Evolutionary conservation across 2,888 invertebrate genomes (phyloP), one percentile per base, ranked within the genome.

Genomic region (Tribolium freemani): DNA sequence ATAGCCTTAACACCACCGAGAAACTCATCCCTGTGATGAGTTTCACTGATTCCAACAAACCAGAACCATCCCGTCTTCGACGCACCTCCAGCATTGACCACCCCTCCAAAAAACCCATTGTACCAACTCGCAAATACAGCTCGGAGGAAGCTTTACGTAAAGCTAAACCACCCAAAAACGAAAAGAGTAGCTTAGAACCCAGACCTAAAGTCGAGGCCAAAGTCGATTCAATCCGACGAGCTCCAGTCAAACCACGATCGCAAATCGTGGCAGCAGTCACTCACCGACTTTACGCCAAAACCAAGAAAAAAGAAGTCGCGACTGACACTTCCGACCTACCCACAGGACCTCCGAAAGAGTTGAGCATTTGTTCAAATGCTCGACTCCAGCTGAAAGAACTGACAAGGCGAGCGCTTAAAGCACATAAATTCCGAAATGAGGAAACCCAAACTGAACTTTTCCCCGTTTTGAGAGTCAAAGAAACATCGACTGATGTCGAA

Each of bases 241-340:
- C 68, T 58, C 79, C 83, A 21, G 75, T 80, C 0, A 90, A 90
- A 81, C 84, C 84, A 1, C 86, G 92, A 79, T 90, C 92, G 13
- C 91, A 92, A 84, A 92, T 93, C 60, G 91, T 93, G 1, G 92
- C 92, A 2, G 92, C 92, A 0, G 93, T 93, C 1, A 93, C 93
- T 1, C 90, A 90, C 77, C 87, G 93, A 77, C 85, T 93, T 9
- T 93, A 92, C 81, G 88, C 90, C 0, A 91, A 90, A 88, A 84
- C 88, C 83, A 86, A 90, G 86, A 87, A 89, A 87, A 86, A 89
- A 86, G 87, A 86, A 82, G 79, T 77, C 2, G 76, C 80, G 0
- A 86, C 86, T 1, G 85, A 85, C 68, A 86, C 86, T 3, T 80
- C 81, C 10, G 84, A 84, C 26, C 48, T 81, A 3, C 64, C 69